phyloP scores from a whole-genome alignment of 2,888 invertebrate species.

The Clunio marinus region DNA sequence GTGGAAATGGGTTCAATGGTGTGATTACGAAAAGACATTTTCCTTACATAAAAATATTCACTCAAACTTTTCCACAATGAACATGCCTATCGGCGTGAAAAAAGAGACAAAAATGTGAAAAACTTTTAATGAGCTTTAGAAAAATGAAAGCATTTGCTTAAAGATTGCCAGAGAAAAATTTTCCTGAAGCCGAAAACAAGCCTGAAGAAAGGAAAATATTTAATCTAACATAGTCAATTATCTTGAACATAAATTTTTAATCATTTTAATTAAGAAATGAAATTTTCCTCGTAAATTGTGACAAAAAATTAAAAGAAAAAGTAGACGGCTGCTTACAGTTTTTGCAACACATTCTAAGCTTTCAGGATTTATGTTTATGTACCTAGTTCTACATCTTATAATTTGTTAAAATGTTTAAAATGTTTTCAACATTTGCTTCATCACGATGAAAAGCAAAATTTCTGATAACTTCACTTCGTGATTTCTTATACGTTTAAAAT shows the following conservation, averaged over 20 bases:
- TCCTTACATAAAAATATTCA: background rate
- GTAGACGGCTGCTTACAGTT: no score
- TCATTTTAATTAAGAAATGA: conserved; percentile 26
- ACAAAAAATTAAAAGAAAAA: no score
- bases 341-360: no score
- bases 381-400: no score
- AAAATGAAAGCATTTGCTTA: background rate
- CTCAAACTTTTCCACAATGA: background rate
- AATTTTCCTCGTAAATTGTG: no score
- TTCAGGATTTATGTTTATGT: no score
- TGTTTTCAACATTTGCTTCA: no score
- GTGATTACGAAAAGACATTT: conserved; percentile 8
- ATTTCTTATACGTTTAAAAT: no score
- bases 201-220: background rate
- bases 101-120: background rate
- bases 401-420: no score
- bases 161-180: conserved; percentile 10
- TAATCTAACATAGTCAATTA: conserved; percentile 18
- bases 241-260: conserved; percentile 20
- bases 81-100: no score
- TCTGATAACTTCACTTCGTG: no score
- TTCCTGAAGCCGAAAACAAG: background rate
- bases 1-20: conserved; percentile 2
- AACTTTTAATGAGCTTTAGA: conserved; percentile 19
- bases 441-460: no score